Base-by-base conservation (phyloP, 2,113 vertebrate genomes). In the Phrynocephalus versicolor region DNA sequence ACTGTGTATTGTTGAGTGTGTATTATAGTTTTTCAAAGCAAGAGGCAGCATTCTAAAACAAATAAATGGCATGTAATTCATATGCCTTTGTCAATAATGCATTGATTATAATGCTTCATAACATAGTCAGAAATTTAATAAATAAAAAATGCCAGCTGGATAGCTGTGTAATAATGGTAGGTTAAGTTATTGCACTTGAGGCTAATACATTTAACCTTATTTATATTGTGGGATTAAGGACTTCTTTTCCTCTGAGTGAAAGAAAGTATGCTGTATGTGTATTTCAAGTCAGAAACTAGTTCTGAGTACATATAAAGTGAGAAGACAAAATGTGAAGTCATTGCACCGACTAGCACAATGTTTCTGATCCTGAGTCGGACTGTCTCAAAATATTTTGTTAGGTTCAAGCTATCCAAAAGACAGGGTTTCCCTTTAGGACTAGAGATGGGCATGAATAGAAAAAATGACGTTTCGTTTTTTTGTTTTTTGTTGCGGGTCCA, bases 31-130 rank as follows among this genome's bases (percentile, higher is more conserved):
- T 51, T 82, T 89, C 21, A 89, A 87, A 92, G 91, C 85, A 80
- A 87, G 57, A 89, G 65, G 81, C 4, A 80, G 70, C 60, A 70
- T 39, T 64, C 33, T 82, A 93, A 94, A 94, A 94, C 92, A 91
- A 93, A 92, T 91, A 94, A 94, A 93, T 88, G 83, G 76, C 62
- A 79, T 77, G 78, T 88, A 84, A 90, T 86, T 58, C 70, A 88
- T 94, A 82, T 88, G 37, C 72, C 92, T 93, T 92, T 91, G 88
- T 93, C 90, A 93, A 95, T 91, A 90, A 33, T 75, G 27, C 88
- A 93, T 94, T 92, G 91, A 94, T 91, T 93, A 86, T 84, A 90
- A 89, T 94, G 91, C 64, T 82, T 85, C 86, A 88, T 73, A 90
- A 57, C 89, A 83, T 86, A 95, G 62, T 91, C 60, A 91, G 90